Evolutionary conservation across 2,888 invertebrate genomes (phyloP).

Genomic region (Zygaena filipendulae): DNA sequence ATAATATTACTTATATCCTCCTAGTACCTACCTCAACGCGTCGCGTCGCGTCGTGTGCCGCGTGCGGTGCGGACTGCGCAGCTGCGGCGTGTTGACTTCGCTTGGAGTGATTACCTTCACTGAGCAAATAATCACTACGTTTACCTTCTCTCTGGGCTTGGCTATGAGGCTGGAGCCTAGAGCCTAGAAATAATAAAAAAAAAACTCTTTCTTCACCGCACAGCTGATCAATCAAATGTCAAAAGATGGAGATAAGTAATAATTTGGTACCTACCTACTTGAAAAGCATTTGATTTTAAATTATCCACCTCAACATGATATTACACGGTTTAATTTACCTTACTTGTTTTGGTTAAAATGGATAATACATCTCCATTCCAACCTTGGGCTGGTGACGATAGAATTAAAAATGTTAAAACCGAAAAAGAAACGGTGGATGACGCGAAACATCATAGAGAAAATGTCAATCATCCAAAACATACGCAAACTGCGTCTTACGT

Average conservation of each 20-base stretch:
- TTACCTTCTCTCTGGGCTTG: no score
- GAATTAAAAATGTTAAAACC: conserved; percentile 57
- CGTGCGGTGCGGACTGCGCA: no score
- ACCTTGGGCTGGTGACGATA: conserved; percentile 60
- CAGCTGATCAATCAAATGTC: conserved; percentile 66
- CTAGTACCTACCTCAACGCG: no score
- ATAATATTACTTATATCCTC: no score
- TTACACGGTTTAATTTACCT: conserved; percentile 33
- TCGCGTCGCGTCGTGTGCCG: no score
- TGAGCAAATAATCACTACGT: no score
- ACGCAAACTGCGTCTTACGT: conserved; percentile 68
- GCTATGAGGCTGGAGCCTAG: no score
- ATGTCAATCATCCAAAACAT: conserved; percentile 70
- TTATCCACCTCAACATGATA: conserved; percentile 59
- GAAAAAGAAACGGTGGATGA: conserved; percentile 62
- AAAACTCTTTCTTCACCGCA: conserved; percentile 28
- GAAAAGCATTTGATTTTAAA: conserved; percentile 29
- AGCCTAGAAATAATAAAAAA: conserved; percentile 2
- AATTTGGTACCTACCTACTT: conserved; percentile 43
- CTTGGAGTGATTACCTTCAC: no score
- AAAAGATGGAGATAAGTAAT: conserved; percentile 56
- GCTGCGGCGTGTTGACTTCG: no score
- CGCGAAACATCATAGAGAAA: conserved; percentile 68
- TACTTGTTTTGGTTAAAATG: conserved; percentile 52
- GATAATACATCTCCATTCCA: conserved; percentile 63